Percentiles rank a stretch among this genome's conserved stretches.
phyloP scores from a whole-genome alignment of 2,113 vertebrate species.

The Gopherus flavomarginatus region DNA sequence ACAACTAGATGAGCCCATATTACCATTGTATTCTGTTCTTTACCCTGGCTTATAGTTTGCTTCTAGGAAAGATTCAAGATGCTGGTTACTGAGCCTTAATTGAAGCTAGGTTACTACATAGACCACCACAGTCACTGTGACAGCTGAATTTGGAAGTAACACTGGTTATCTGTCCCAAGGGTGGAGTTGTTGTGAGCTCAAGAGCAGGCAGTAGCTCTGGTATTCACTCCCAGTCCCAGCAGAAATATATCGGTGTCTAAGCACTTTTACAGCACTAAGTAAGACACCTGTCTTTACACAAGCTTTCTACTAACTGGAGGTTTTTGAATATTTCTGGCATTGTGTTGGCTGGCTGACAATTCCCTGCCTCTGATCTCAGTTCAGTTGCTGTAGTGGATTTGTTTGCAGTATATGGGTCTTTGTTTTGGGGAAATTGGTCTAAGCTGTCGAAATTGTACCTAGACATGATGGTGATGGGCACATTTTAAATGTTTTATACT shows the following conservation, averaged over 20 bases:
- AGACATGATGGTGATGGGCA: neutral
- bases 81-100: neutral
- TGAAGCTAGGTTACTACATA: neutral
- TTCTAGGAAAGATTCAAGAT: neutral
- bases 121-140: neutral
- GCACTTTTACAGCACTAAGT: neutral
- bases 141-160: neutral
- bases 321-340: neutral
- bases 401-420: neutral
- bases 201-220: neutral
- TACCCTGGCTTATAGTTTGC: neutral
- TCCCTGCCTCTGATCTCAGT: neutral
- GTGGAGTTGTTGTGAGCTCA: neutral
- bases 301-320: neutral
- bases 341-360: neutral
- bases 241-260: neutral
- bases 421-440: neutral
- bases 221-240: neutral
- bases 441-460: neutral
- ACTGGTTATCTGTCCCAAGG: neutral
- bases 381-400: neutral
- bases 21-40: neutral
- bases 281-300: neutral
- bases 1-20: neutral
- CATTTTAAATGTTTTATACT: neutral